Base-by-base conservation (phyloP, 2,113 vertebrate genomes). In the Nipponia nippon region DNA sequence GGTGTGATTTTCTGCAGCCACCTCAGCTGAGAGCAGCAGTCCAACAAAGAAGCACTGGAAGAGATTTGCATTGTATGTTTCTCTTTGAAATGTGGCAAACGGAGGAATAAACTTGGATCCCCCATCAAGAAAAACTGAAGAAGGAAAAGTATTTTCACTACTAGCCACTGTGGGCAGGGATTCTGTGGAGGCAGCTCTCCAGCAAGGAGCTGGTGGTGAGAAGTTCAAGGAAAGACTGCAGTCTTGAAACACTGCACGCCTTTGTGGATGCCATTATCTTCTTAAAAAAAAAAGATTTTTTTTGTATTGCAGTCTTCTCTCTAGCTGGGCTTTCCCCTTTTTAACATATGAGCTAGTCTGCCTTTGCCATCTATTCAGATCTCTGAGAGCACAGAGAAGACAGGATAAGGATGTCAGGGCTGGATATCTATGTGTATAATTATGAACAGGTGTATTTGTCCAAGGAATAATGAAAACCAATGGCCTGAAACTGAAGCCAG, bases 401-500 rank as follows among this genome's bases (percentile, higher is more conserved):
- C 12, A 58, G 66, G 34, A 49, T 29, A 42, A 67, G 63, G 94
- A 46, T 3, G 5, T 62, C 85, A 90, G 58, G 66, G 20, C 34
- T 87, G 30, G 30, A 10, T 65, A 59, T 67, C 44, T 91, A 5
- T 34, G 20, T 50, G 46, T 44, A 30, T 82, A 56, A 81, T 79
- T 93, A 69, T 55, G 66, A 84, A 63, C 62, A 96, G 66, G 44
- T 89, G 93, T 96, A 82, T 91, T 89, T 95, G 61, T 66, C 84
- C 61, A 72, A 93, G 15, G 66, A 94, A 69, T 95, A 96, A 95
- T 96, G 84, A 95, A 96, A 95, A 95, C 61, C 87, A 96, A 58
- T 89, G 72, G 21, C 61, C 49, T 91, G 73, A 94, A 94, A 90
- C 87, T 94, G 91, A 84, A 92, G 67, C 63, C 81, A 91, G 87